Base-by-base conservation (phyloP, 2,797 vertebrate genomes). In the Cephalopachus bancanus region DNA sequence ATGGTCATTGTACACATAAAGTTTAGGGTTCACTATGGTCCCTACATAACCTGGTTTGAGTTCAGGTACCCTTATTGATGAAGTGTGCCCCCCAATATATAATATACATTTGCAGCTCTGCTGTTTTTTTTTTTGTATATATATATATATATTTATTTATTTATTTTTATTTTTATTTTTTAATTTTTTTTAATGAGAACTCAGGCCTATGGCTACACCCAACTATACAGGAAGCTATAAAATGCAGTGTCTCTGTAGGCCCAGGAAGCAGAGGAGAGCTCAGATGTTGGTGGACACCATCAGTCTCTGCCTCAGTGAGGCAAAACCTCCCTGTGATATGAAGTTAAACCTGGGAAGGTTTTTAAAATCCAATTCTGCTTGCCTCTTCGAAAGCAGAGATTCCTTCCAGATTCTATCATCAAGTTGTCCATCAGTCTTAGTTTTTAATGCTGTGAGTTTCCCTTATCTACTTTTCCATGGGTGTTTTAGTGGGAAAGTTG, bases 401-500 rank as follows among this genome's bases (percentile, higher is more conserved):
- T 89, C 53, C 20, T 53, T 71, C 24, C 3, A 62, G 33, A 59
- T 55, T 53, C 30, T n/a, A 20, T 44, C 81, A 62, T 30, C 57
- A 60, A 60, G n/a, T 37, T 62, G 64, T 28, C 57, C 59, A 67
- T 67, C 4, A 16, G 8, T 69, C 62, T 93, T 90, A 59, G 26
- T 83, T 71, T 94, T 69, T 53, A 81, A 0, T 57, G 44, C 19
- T 20, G 74, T 69, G 12, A 62, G 75, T 95, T 93, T 75, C 87
- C 37, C 24, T 95, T 55, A 57, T 93, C 59, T 75, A 28, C 30
- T 17, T 89, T 94, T 92, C 71, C 64, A 37, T 69, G 74, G 44
- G 83, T 72, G 17, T 76, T 83, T 93, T 30, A 78, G 79, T 37
- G 51, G 51, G 60, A 17, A 86, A 57, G 51, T 33, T 95, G 22